These are phyloP conservation scores for Spea multiplicata DNA, from an alignment of 2,113 vertebrate species.

Conservation along the genomic window DNA sequence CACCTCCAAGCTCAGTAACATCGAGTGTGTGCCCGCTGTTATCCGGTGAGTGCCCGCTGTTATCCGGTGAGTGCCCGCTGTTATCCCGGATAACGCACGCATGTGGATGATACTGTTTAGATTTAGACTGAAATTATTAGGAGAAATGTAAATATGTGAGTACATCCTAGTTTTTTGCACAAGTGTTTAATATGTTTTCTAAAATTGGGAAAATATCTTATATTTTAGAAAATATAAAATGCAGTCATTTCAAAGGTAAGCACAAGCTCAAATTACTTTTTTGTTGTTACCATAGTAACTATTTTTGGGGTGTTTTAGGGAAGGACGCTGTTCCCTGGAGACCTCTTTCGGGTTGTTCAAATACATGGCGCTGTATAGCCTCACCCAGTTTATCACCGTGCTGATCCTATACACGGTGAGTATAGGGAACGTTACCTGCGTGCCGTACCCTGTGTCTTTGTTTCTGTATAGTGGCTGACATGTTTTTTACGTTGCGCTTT, in stretches of 20 bases:
- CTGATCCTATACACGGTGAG: slow-evolving; percentile 91
- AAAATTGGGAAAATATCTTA: too few species aligned
- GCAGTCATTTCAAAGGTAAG: too few species aligned
- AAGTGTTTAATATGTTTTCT: too few species aligned
- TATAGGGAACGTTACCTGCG: not conserved
- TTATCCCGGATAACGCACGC: too few species aligned
- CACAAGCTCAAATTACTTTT: too few species aligned
- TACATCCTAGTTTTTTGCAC: too few species aligned
- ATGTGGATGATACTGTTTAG: too few species aligned
- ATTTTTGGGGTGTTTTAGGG: slow-evolving; percentile 62
- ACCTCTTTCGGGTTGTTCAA: slow-evolving; percentile 91
- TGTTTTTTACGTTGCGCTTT: not conserved
- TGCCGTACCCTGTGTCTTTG: not conserved
- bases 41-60: slow-evolving; percentile 73
- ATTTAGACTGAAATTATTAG: too few species aligned
- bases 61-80: too few species aligned
- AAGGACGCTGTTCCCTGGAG: slow-evolving; percentile 89
- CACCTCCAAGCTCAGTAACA: slow-evolving; percentile 81
- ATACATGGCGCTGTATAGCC: slow-evolving; percentile 94
- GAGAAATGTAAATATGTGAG: too few species aligned
- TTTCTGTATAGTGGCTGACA: not conserved
- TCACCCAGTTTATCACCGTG: slow-evolving; percentile 87
- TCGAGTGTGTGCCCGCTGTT: slow-evolving; percentile 84
- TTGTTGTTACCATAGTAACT: too few species aligned
- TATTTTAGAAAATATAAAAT: too few species aligned